Evolutionary conservation across 2,113 vertebrate genomes (phyloP).

Genomic region (Heterotilapia buettikoferi): DNA sequence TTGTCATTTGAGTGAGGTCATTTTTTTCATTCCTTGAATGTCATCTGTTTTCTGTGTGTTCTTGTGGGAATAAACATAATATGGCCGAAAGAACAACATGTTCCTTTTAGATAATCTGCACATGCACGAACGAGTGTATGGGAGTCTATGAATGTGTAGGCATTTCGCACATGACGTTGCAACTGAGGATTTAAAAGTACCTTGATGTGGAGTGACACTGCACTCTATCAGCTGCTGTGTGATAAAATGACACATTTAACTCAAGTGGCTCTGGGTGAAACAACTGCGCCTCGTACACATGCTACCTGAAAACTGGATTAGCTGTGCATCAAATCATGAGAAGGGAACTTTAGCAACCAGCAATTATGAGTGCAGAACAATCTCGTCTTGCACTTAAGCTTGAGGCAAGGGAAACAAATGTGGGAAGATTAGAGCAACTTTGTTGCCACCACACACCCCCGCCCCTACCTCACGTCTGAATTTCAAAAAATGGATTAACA

Average conservation of each 20-base stretch:
- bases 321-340: not conserved
- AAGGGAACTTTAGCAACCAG: not conserved
- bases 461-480: not conserved
- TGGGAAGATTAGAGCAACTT: slow-evolving; percentile 4
- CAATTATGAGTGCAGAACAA: slow-evolving; percentile 14
- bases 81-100: slow-evolving; percentile 55
- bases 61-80: slow-evolving; percentile 72
- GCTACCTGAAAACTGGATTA: slow-evolving; percentile 37
- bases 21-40: slow-evolving; percentile 55
- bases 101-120: slow-evolving; percentile 32
- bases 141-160: not conserved
- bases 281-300: not conserved
- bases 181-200: not conserved
- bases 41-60: slow-evolving; percentile 67
- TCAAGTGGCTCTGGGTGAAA: not conserved
- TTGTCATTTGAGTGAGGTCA: slow-evolving; percentile 37
- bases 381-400: slow-evolving; percentile 3
- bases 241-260: not conserved
- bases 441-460: not conserved
- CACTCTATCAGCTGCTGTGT: not conserved
- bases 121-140: not conserved
- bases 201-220: not conserved
- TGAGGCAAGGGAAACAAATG: not conserved
- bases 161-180: not conserved
- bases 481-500: not conserved